Percentiles rank a stretch among this genome's conserved stretches.
Evolutionary conservation across 2,797 vertebrate species (phyloP).

Genomic region (Hydrophis major): DNA sequence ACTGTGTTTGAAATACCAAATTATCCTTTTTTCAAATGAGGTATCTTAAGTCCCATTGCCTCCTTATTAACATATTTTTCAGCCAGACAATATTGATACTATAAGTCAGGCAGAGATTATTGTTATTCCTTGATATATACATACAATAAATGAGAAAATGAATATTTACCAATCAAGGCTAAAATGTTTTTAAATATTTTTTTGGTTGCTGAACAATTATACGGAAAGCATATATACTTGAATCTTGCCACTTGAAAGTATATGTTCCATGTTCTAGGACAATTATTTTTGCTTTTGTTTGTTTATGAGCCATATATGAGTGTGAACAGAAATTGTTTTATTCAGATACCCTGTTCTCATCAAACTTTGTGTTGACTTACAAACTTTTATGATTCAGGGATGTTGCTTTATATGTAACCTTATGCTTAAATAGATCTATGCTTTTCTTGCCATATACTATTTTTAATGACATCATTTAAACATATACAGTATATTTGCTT

Average conservation of each 20-base stretch:
- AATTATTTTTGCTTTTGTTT: background rate
- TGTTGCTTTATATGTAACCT: background rate
- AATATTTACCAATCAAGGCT: background rate
- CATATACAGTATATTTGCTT: background rate
- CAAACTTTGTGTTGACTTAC: background rate
- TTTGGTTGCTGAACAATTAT: background rate
- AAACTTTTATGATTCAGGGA: background rate
- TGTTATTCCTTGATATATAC: background rate
- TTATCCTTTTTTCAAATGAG: background rate
- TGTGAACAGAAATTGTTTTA: background rate
- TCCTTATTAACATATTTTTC: background rate
- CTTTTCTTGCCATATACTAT: background rate
- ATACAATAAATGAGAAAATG: background rate
- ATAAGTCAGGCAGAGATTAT: background rate
- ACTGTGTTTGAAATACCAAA: background rate
- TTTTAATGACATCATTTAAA: background rate
- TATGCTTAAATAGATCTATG: background rate
- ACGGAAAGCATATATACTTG: background rate
- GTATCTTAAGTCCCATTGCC: background rate
- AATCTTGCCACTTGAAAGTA: background rate
- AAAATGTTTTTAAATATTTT: background rate
- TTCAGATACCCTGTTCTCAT: background rate
- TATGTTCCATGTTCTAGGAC: background rate
- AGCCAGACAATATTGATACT: background rate
- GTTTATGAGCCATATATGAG: background rate